Evolutionary conservation across 2,888 invertebrate species (phyloP), one percentile per base, ranked within the genome.

Genomic region (Ormyrus nitidulus): DNA sequence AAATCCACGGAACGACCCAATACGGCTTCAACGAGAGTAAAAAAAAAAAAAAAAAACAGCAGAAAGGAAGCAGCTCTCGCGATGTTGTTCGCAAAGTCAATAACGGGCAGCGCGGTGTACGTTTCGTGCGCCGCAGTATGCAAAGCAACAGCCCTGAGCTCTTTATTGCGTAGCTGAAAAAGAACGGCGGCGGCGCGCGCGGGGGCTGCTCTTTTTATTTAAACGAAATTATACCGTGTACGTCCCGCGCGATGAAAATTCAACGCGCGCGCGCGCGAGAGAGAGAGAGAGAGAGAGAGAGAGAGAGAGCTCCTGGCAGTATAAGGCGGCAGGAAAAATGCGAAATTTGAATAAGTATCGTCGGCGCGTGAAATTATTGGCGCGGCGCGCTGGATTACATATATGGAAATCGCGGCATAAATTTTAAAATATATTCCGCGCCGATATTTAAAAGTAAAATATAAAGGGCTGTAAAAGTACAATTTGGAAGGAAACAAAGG

Each of bases 141-240:
- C 79, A 81, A 81, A 81, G 56, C 73, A 65, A 81, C 65, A 81
- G 79, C 79, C 79, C 81, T 81, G 81, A 79, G 79, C 72, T 76
- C 76, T 79, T 81, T 81, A 79, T 81, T 81, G 76, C 79, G 81
- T 77, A 79, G 69, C 54, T 58, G 5, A 74, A 53, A 59, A 79
- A 68, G 53, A 68, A 7, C 7, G 53, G 11, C 48, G n/a, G 11
- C 4, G 66, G 5, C 11, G 13, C 11, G 34, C 6, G 19, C 4
- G 46, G 54, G 11, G 9, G 34, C 46, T 54, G 10, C 46, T 34
- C 34, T 56, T 48, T 69, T n/a, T 69, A 56, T 69, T 69, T 69
- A 58, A 58, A 44, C 13, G n/a, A 1, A 53, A 54, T 54, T 68
- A 68, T 53, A 53, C 48, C 34, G 53, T 44, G 44, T 68, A 19